Percentiles rank a stretch among this genome's conserved stretches.
Evolutionary conservation across 1,140 invertebrate species (phyloP).

Genomic region (Eufriesea mexicana): DNA sequence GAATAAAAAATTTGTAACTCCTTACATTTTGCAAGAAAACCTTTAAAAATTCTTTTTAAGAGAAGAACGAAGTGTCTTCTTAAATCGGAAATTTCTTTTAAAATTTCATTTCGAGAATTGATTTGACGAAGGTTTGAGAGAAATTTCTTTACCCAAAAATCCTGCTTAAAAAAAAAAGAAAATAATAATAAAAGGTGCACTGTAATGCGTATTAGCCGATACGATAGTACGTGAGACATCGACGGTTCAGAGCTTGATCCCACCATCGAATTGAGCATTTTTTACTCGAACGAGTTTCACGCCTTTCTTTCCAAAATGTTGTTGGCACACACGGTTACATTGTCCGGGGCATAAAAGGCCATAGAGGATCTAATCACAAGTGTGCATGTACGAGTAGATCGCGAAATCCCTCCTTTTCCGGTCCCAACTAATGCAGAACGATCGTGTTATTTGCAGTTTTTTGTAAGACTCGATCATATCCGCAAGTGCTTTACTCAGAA

Average conservation of each 20-base stretch:
- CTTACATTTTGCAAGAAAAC: background rate
- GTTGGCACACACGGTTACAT: constrained; percentile 46
- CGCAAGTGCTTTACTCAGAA: constrained; percentile 99
- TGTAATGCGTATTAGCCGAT: constrained; percentile 45
- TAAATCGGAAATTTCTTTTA: background rate
- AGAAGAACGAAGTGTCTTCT: background rate
- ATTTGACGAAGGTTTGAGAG: background rate
- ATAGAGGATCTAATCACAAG: constrained; percentile 47
- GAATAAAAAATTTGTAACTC: background rate
- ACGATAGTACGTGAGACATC: constrained; percentile 30
- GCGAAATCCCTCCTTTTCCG: background rate
- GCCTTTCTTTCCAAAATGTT: constrained; percentile 51
- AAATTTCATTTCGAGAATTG: background rate
- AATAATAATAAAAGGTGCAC: constrained; percentile 24
- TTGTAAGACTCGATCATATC: constrained; percentile 99
- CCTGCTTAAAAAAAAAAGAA: background rate
- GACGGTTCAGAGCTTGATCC: constrained; percentile 35
- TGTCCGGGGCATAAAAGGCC: constrained; percentile 35
- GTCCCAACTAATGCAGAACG: constrained; percentile 51
- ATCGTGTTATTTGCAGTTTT: constrained; percentile 93
- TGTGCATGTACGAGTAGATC: constrained; percentile 64
- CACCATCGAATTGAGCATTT: constrained; percentile 30
- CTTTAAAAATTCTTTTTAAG: background rate
- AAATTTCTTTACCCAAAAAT: constrained; percentile 13
- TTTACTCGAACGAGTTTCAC: constrained; percentile 44